Percentiles rank a stretch among this genome's conserved stretches.
These are phyloP conservation scores for Halocynthia aurantium DNA, from an alignment of 23 tunicate genomes.

Conservation along the genomic window DNA sequence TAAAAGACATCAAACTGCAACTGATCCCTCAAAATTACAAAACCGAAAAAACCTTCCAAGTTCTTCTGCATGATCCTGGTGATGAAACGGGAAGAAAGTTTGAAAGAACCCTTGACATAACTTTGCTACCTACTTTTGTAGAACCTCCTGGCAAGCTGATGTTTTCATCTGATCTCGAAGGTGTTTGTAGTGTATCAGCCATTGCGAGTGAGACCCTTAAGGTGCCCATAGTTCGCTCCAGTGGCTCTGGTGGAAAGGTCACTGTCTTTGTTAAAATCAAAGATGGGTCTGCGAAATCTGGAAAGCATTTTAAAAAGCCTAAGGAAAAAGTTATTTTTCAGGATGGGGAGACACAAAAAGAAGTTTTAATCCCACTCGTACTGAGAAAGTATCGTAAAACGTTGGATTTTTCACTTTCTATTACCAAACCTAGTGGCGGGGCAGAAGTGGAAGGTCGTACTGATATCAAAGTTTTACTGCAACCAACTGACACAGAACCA, in stretches of 20 bases:
- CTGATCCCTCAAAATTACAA: not conserved
- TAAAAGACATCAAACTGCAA: not conserved
- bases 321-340: not conserved
- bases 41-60: no score
- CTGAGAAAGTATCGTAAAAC: not conserved
- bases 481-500: constrained; percentile 29
- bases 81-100: no score
- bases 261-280: not conserved
- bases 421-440: not conserved
- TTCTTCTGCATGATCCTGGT: no score
- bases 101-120: not conserved
- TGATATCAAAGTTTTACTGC: constrained; percentile 16
- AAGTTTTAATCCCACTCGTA: no score
- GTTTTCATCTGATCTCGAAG: not conserved
- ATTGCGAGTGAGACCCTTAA: not conserved
- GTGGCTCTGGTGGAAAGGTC: constrained; percentile 24
- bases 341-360: not conserved
- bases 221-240: constrained; percentile 14
- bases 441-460: not conserved
- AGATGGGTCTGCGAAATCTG: not conserved
- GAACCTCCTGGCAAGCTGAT: constrained; percentile 2
- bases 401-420: not conserved
- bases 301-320: not conserved
- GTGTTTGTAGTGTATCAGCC: not conserved
- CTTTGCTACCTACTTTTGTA: constrained; percentile 2